These are phyloP conservation scores for Xanthostigma xanthostigma DNA, from an alignment of 2,888 invertebrate species.

Conservation along the genomic window DNA sequence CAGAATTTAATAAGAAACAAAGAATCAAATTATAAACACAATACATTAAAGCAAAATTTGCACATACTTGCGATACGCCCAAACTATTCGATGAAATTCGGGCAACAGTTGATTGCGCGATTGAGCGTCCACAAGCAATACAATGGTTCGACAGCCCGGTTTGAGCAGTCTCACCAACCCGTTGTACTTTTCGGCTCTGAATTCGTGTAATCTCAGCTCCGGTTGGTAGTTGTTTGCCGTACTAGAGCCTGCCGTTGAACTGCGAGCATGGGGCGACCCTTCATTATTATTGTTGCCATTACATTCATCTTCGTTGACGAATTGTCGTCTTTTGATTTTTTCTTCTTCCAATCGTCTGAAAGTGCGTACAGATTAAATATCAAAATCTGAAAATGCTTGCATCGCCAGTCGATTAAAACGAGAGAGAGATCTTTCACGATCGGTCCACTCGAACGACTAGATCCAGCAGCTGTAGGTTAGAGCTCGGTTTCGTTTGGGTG, in stretches of 20 bases:
- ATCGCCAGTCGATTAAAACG: too few relatives aligned
- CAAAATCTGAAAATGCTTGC: too few relatives aligned
- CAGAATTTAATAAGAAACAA: conserved; percentile 1
- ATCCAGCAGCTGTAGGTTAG: too few relatives aligned
- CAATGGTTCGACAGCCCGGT: conserved; percentile 88
- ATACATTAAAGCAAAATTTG: conserved; percentile 2
- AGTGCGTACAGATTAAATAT: conserved; percentile 6
- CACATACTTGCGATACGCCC: conserved; percentile 86
- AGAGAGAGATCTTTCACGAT: too few relatives aligned
- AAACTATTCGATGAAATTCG: conserved; percentile 83
- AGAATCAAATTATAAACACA: background rate
- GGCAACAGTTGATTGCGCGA: conserved; percentile 75
- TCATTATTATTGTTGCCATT: conserved; percentile 26
- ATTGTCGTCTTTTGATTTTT: conserved; percentile 33
- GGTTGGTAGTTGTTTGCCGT: conserved; percentile 29
- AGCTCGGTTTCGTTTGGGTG: too few relatives aligned
- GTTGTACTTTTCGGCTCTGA: conserved; percentile 89
- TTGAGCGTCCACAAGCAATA: conserved; percentile 78
- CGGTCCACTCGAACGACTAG: too few relatives aligned
- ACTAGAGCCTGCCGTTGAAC: conserved; percentile 11
- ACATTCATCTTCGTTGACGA: conserved; percentile 27
- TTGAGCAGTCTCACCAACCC: conserved; percentile 82
- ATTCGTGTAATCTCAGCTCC: conserved; percentile 75
- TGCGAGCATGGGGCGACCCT: background rate
- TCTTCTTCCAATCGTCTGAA: conserved; percentile 42